phyloP scores from a whole-genome alignment of 2,888 invertebrate genomes.

The Allolobophora icterica region DNA sequence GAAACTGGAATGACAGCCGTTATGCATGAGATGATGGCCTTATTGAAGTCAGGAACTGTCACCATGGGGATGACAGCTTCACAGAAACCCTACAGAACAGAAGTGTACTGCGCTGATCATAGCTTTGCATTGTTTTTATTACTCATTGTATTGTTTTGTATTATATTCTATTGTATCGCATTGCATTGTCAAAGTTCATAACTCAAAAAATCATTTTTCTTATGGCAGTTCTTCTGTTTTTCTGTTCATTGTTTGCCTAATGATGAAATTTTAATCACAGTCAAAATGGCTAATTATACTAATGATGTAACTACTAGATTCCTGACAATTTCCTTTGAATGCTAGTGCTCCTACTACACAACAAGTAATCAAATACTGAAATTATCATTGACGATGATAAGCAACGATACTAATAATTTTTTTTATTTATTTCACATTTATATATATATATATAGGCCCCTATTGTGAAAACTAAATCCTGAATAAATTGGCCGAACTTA shows the following conservation, averaged over 20 bases:
- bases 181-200: not conserved
- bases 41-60: constrained; percentile 60
- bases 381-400: too few relatives aligned
- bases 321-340: too few relatives aligned
- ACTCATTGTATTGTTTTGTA: not conserved
- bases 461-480: too few relatives aligned
- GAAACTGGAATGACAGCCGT: constrained; percentile 60
- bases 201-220: not conserved
- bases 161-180: not conserved
- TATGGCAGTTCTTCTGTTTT: not conserved
- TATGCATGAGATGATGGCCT: constrained; percentile 60
- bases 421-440: too few relatives aligned
- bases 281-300: not conserved
- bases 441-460: too few relatives aligned
- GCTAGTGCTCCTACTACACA: too few relatives aligned
- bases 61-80: constrained; percentile 50
- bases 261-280: not conserved
- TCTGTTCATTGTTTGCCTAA: not conserved
- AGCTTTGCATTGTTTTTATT: not conserved
- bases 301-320: too few relatives aligned
- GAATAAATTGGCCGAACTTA: too few relatives aligned
- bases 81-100: constrained; percentile 43
- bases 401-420: too few relatives aligned
- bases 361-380: too few relatives aligned
- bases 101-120: not conserved